Evolutionary conservation across 2,797 vertebrate genomes (phyloP).

Genomic region (Eleutherodactylus coqui): DNA sequence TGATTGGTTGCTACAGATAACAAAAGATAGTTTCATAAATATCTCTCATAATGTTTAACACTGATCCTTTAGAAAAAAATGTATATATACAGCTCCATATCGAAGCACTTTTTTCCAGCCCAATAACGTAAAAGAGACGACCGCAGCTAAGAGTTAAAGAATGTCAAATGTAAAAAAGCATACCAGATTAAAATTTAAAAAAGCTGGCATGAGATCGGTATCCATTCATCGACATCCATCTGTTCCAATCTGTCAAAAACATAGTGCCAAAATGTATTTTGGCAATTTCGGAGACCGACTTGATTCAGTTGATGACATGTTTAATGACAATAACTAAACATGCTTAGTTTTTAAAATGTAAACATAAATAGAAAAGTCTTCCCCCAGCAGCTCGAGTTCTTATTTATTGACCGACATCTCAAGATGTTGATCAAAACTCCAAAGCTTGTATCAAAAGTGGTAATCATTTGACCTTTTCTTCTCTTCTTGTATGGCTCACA

Average conservation of each 20-base stretch:
- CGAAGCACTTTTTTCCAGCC: neutral
- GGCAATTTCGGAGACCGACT: constrained; percentile 39
- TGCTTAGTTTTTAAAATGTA: constrained; percentile 7
- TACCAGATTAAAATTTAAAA: constrained; percentile 15
- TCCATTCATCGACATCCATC: constrained; percentile 32
- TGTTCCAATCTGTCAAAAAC: constrained; percentile 48
- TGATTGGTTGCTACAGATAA: too few relatives aligned
- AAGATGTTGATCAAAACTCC: neutral
- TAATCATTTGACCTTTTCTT: constrained; percentile 29
- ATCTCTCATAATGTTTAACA: too few relatives aligned
- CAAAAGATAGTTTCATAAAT: too few relatives aligned
- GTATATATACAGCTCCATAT: neutral
- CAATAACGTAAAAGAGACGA: neutral
- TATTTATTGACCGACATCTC: neutral
- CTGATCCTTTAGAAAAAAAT: neutral
- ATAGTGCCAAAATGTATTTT: constrained; percentile 40
- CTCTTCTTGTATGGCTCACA: constrained; percentile 45
- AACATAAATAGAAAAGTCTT: constrained; percentile 1
- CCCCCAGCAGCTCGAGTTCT: neutral
- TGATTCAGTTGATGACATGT: constrained; percentile 29
- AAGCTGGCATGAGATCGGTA: constrained; percentile 10
- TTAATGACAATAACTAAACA: constrained; percentile 34
- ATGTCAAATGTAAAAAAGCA: neutral
- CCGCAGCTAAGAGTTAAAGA: neutral
- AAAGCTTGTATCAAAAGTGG: neutral